A percentile compares a stretch with the other conserved stretches of the same genome.
Conservation (phyloP, 2,797 vertebrate species). For the Carapus acus region DNA sequence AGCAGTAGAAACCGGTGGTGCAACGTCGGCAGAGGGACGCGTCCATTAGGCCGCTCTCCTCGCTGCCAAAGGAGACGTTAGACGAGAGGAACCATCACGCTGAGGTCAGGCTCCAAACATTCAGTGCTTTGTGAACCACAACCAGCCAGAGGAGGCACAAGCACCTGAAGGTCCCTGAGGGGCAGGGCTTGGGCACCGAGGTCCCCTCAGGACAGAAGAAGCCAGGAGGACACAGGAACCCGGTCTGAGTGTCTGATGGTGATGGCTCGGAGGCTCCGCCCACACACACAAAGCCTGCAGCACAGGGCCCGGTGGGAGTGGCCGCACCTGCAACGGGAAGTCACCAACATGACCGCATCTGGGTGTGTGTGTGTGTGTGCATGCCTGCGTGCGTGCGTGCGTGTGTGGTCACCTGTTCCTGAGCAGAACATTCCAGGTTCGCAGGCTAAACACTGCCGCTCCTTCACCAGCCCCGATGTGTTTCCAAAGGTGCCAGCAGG, state of each 20-base stretch:
- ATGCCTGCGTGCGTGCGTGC: too few relatives aligned
- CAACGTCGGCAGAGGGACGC: slow-evolving; percentile 68
- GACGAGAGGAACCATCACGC: too few relatives aligned
- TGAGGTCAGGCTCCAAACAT: too few relatives aligned
- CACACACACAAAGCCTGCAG: slow-evolving; percentile 69
- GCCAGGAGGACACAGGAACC: slow-evolving; percentile 65
- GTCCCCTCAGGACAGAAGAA: slow-evolving; percentile 73
- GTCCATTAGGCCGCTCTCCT: slow-evolving; percentile 56
- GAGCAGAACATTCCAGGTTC: slow-evolving; percentile 73
- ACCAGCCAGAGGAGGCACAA: too few relatives aligned
- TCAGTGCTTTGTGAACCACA: too few relatives aligned
- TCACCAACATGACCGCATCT: too few relatives aligned
- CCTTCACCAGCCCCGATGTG: slow-evolving; percentile 57
- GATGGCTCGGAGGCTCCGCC: slow-evolving; percentile 56
- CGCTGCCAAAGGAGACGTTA: slow-evolving; percentile 54
- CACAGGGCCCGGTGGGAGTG: slow-evolving; percentile 65
- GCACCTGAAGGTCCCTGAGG: slow-evolving; percentile 76
- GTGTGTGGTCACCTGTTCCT: slow-evolving; percentile 62
- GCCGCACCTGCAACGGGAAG: slow-evolving; percentile 58
- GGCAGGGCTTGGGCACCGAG: slow-evolving; percentile 61
- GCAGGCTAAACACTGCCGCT: slow-evolving; percentile 65
- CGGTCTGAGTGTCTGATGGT: slow-evolving; percentile 54
- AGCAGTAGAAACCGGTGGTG: slow-evolving; percentile 71
- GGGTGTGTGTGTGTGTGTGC: too few relatives aligned
- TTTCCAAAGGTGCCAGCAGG: slow-evolving; percentile 73